phyloP scores from a whole-genome alignment of 2,113 vertebrate species.

The Clarias gariepinus region DNA sequence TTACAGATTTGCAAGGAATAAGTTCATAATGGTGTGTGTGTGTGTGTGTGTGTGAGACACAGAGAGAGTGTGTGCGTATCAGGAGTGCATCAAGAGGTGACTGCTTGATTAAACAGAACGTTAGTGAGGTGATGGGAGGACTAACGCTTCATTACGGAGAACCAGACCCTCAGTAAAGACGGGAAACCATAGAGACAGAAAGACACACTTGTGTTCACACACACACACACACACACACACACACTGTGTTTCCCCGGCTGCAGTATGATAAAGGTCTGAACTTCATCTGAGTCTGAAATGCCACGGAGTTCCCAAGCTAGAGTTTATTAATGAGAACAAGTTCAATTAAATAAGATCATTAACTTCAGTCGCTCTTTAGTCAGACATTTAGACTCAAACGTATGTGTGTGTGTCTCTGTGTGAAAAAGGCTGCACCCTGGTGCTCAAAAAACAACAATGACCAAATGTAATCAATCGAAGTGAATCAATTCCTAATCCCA shows the following conservation, averaged over 20 bases:
- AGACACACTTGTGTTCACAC: background rate
- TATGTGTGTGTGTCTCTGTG: background rate
- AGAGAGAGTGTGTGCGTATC: slow-evolving; percentile 16
- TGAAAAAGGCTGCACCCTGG: background rate
- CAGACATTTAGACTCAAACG: background rate
- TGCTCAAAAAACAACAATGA: background rate
- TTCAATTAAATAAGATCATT: slow-evolving; percentile 7
- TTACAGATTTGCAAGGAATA: background rate
- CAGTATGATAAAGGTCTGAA: background rate
- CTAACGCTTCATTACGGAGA: slow-evolving; percentile 23
- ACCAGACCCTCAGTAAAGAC: slow-evolving; percentile 8
- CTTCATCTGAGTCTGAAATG: slow-evolving; percentile 43
- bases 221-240: background rate
- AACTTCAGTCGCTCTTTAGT: background rate
- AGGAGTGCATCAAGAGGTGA: slow-evolving; percentile 27
- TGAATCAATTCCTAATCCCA: background rate
- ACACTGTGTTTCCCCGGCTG: background rate
- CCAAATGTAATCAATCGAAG: background rate
- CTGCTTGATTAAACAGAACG: slow-evolving; percentile 38
- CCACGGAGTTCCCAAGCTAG: slow-evolving; percentile 32
- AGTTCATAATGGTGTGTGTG: background rate
- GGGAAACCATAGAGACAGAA: background rate
- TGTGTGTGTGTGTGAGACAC: slow-evolving; percentile 5
- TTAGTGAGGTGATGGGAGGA: slow-evolving; percentile 35
- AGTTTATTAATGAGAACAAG: background rate